These are phyloP conservation scores for Clusia tigrina DNA, from an alignment of 2,888 invertebrate genomes.

Conservation along the genomic window DNA sequence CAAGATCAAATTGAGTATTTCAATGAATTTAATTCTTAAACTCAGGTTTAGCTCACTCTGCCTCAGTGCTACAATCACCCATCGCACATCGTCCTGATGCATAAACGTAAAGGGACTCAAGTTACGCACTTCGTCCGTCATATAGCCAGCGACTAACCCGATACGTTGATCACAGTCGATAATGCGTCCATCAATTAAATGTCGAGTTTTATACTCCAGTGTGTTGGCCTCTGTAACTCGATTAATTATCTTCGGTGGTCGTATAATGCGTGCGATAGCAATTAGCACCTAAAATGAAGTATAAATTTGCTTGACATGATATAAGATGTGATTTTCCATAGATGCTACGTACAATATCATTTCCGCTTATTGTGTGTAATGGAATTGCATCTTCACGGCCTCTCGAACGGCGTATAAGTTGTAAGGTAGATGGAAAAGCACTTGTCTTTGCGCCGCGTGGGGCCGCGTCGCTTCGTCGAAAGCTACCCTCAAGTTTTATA, in stretches of 20 bases:
- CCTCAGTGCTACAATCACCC: conserved; percentile 82
- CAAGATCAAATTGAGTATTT: conserved; percentile 13
- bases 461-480: conserved; percentile 69
- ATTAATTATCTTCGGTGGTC: conserved; percentile 75
- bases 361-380: conserved; percentile 67
- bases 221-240: conserved; percentile 73
- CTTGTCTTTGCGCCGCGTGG: conserved; percentile 66
- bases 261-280: conserved; percentile 76
- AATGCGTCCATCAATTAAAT: conserved; percentile 87
- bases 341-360: conserved; percentile 67
- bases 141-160: conserved; percentile 85
- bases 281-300: conserved; percentile 68
- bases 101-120: conserved; percentile 88
- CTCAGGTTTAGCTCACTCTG: background rate
- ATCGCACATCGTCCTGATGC: conserved; percentile 87
- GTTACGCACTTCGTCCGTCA: conserved; percentile 89
- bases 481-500: conserved; percentile 74
- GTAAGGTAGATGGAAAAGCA: conserved; percentile 59
- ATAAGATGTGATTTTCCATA: background rate
- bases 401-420: conserved; percentile 66
- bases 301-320: too few species aligned
- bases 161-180: conserved; percentile 91
- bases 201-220: conserved; percentile 89
- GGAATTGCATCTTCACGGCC: conserved; percentile 68
- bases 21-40: background rate